Conservation (phyloP, 2,113 vertebrate species). For the Neopipo cinnamomea region DNA sequence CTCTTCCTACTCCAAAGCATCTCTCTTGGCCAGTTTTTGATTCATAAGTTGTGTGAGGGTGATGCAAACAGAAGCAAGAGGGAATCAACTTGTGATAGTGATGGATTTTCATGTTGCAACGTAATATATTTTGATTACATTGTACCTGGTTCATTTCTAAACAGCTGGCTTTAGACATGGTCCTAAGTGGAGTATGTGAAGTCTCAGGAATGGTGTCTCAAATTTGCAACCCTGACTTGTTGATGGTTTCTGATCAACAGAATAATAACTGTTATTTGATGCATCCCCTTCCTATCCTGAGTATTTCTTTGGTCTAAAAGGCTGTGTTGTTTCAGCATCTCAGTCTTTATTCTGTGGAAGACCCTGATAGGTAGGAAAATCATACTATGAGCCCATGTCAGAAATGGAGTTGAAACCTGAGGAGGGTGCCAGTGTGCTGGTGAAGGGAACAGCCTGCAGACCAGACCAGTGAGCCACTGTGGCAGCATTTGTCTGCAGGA, state of each 20-base stretch:
- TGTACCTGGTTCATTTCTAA: not conserved
- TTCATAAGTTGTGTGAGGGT: not conserved
- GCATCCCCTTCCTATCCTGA: not conserved
- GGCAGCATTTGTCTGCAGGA: not conserved
- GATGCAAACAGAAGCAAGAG: not conserved
- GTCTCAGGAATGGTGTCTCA: not conserved
- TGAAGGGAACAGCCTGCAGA: not conserved
- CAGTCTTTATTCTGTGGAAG: not conserved
- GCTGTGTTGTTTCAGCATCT: not conserved
- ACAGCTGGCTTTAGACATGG: not conserved
- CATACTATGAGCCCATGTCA: fast-evolving
- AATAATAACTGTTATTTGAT: not conserved
- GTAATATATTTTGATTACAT: not conserved
- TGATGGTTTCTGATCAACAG: not conserved
- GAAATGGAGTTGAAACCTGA: fast-evolving
- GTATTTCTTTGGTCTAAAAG: not conserved
- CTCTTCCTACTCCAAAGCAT: not conserved
- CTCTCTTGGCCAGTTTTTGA: not conserved
- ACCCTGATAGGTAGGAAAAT: not conserved
- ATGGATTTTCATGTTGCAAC: not conserved
- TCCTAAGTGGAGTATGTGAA: not conserved
- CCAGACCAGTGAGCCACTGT: fast-evolving
- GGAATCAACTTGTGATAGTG: not conserved
- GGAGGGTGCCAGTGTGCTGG: not conserved
- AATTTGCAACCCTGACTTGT: not conserved